Conservation (phyloP, 2,113 vertebrate species). For the Cavia porcellus region DNA sequence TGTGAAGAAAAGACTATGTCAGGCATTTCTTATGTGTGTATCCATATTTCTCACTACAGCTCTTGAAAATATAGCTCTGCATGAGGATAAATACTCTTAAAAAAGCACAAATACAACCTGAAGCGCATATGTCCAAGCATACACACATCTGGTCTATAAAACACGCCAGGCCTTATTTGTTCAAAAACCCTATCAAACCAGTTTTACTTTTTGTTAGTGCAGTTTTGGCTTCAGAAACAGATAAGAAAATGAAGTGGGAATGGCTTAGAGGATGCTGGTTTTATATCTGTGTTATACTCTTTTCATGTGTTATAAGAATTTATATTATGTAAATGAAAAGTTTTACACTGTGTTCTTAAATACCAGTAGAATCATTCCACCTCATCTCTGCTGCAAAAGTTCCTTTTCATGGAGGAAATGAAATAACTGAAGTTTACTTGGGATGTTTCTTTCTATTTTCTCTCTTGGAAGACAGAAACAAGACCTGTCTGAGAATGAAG, state of each 20-base stretch:
- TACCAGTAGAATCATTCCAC: background rate
- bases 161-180: background rate
- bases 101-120: background rate
- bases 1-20: background rate
- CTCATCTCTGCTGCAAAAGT: background rate
- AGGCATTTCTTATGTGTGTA: background rate
- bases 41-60: background rate
- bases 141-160: background rate
- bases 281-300: background rate
- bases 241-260: fast-evolving
- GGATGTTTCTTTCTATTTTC: background rate
- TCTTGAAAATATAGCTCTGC: background rate
- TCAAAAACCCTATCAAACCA: background rate
- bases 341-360: background rate
- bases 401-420: slow-evolving; percentile 5
- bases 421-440: background rate
- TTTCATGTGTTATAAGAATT: background rate
- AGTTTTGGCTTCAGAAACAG: background rate
- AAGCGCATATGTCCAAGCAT: background rate
- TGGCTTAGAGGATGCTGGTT: background rate
- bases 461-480: background rate
- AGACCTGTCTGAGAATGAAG: background rate
- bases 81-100: background rate
- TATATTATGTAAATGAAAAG: background rate
- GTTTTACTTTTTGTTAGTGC: background rate